Evolutionary conservation across 2,888 invertebrate species (phyloP), one percentile per base, ranked within the genome.

Genomic region (Ophion costatus): DNA sequence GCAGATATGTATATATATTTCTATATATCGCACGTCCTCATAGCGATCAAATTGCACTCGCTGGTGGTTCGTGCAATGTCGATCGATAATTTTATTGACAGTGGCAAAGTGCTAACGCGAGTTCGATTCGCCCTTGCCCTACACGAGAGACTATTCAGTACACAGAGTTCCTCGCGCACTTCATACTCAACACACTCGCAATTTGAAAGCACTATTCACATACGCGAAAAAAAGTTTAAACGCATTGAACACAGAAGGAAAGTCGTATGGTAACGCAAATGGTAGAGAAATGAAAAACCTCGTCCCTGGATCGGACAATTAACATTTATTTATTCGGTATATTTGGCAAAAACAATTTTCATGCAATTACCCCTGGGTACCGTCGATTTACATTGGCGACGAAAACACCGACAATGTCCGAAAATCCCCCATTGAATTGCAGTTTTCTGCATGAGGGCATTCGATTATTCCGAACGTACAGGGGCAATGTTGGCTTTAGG

Each of bases 1-100:
- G 45, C 45, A 11, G 1, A 45, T 14, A 10, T 42, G 11, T 42
- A 11, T 42, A 42, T 42, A 11, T 42, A 42, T 42, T 14, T 45
- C 11, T 38, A 38, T 38, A 38, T 9, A 38, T 38, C 7, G 7
- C 38, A 14, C 45, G 45, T 45, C 4, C 14, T 45, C 14, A 45
- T 45, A 45, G 45, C 45, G 45, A 57, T 79, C 38, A 57, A 75
- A 81, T 84, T 29, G 63, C 69, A 64, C 71, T 29, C 66, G 71
- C 57, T 38, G 76, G n/a, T 63, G 70, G 66, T 63, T 74, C 78
- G 78, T 81, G 74, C 64, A 75, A 63, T 24, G 51, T 22, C 57
- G 82, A 81, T 79, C 83, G 78, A 85, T 84, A 84, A 84, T 84
- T 87, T 86, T 84, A 84, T 86, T 84, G 83, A 88, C 85, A 89